These are phyloP conservation scores for Sesamia inferens DNA, from an alignment of 2,888 invertebrate species.

Conservation along the genomic window DNA sequence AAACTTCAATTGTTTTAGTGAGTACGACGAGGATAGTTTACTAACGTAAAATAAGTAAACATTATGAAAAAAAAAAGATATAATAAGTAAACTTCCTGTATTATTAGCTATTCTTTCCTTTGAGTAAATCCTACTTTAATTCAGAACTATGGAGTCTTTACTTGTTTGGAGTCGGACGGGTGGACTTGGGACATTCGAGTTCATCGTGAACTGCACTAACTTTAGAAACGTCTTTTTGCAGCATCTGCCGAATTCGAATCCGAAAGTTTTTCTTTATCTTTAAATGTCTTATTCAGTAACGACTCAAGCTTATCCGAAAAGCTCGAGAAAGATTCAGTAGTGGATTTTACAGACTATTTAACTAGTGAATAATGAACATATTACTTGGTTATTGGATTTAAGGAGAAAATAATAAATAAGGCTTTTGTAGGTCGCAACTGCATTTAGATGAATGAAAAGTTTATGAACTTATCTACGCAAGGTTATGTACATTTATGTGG, in stretches of 20 bases:
- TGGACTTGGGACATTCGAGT: conserved; percentile 64
- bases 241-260: conserved; percentile 82
- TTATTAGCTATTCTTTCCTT: conserved; percentile 29
- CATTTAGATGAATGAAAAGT: not conserved
- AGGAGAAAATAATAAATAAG: not conserved
- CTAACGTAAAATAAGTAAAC: not conserved
- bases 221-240: conserved; percentile 75
- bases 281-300: conserved; percentile 77
- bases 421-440: not conserved
- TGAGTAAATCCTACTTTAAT: conserved; percentile 60
- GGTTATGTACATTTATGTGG: too few species aligned
- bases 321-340: conserved; percentile 35
- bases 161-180: conserved; percentile 69
- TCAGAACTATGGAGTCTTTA: conserved; percentile 66
- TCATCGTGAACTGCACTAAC: conserved; percentile 73
- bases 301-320: conserved; percentile 74
- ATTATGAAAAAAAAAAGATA: not conserved
- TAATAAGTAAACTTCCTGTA: not conserved
- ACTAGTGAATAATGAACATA: conserved; percentile 28
- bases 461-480: not conserved
- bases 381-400: conserved; percentile 1
- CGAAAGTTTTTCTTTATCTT: conserved; percentile 83
- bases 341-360: conserved; percentile 35
- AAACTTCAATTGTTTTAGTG: not conserved
- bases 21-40: not conserved